A percentile compares a stretch with the other conserved stretches of the same genome.
phyloP scores from a whole-genome alignment of 1,140 invertebrate species.

The Drosophila equinoxialis region DNA sequence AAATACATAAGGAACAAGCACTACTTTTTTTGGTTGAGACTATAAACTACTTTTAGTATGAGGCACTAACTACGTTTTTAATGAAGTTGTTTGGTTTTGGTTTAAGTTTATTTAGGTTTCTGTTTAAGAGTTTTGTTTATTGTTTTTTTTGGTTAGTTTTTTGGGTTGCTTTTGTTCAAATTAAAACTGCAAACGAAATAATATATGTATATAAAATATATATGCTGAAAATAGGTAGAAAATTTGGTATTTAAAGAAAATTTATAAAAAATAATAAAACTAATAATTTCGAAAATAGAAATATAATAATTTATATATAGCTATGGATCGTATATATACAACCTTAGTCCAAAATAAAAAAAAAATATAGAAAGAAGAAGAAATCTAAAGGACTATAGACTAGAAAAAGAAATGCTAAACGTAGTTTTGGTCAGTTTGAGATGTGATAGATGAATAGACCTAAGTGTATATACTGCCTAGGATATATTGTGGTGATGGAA shows the following conservation, averaged over 20 bases:
- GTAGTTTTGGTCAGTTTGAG: slow-evolving; percentile 26
- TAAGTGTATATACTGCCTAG: slow-evolving; percentile 42
- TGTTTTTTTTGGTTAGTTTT: slow-evolving; percentile 50
- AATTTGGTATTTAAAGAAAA: slow-evolving; percentile 71
- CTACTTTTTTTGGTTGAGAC: slow-evolving; percentile 48
- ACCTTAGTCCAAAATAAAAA: slow-evolving; percentile 49
- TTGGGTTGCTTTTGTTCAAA: slow-evolving; percentile 46
- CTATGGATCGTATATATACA: slow-evolving; percentile 18
- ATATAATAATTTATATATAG: slow-evolving; percentile 23
- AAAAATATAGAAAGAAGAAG: slow-evolving; percentile 3
- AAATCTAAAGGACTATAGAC: slow-evolving; percentile 18
- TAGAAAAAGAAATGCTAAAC: slow-evolving; percentile 1
- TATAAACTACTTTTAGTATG: slow-evolving; percentile 67
- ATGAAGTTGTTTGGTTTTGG: slow-evolving; percentile 46
- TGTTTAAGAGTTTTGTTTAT: slow-evolving; percentile 35
- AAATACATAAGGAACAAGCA: slow-evolving; percentile 48
- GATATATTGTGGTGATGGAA: slow-evolving; percentile 4
- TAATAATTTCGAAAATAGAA: slow-evolving; percentile 40
- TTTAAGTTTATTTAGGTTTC: slow-evolving; percentile 37
- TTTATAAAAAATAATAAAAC: slow-evolving; percentile 52
- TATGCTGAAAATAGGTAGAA: slow-evolving; percentile 82
- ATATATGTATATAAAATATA: slow-evolving; percentile 61
- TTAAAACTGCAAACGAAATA: slow-evolving; percentile 78
- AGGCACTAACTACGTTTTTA: slow-evolving; percentile 71
- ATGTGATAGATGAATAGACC: slow-evolving; percentile 7